These are phyloP conservation scores for Araneus ventricosus DNA, from an alignment of 1,140 invertebrate species.

Conservation along the genomic window DNA sequence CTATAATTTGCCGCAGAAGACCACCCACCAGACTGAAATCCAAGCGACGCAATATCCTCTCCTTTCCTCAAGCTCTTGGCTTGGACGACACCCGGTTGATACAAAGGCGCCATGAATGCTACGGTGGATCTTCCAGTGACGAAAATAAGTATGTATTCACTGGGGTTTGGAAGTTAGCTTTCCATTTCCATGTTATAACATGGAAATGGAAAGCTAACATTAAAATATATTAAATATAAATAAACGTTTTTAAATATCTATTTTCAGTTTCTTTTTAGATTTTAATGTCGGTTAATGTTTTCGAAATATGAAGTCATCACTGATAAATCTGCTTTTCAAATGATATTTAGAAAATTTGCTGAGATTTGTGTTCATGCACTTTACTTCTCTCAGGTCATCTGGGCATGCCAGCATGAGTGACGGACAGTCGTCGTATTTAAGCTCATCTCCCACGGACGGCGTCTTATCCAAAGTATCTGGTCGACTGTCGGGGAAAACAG, in stretches of 20 bases:
- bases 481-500: conserved; percentile 22
- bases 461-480: conserved; percentile 80
- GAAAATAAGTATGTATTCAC: conserved; percentile 84
- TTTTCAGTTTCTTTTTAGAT: too few relatives aligned
- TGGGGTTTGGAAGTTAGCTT: too few relatives aligned
- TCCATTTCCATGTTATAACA: too few relatives aligned
- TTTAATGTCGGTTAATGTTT: too few relatives aligned
- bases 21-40: conserved; percentile 80
- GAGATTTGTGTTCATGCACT: not conserved
- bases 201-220: too few relatives aligned
- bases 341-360: too few relatives aligned
- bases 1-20: conserved; percentile 76
- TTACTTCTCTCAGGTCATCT: conserved; percentile 82
- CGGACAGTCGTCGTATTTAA: conserved; percentile 81
- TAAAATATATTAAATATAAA: too few relatives aligned
- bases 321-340: too few relatives aligned
- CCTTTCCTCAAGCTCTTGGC: conserved; percentile 84
- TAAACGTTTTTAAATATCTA: too few relatives aligned
- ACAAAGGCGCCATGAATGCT: conserved; percentile 88
- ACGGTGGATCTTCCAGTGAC: conserved; percentile 90
- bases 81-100: conserved; percentile 82
- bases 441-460: conserved; percentile 78
- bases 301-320: too few relatives aligned
- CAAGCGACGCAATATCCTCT: conserved; percentile 80
- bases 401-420: conserved; percentile 96